Evolutionary conservation across 2,888 invertebrate species (phyloP), one percentile per base, ranked within the genome.

Genomic region (Spilosoma lubricipeda): DNA sequence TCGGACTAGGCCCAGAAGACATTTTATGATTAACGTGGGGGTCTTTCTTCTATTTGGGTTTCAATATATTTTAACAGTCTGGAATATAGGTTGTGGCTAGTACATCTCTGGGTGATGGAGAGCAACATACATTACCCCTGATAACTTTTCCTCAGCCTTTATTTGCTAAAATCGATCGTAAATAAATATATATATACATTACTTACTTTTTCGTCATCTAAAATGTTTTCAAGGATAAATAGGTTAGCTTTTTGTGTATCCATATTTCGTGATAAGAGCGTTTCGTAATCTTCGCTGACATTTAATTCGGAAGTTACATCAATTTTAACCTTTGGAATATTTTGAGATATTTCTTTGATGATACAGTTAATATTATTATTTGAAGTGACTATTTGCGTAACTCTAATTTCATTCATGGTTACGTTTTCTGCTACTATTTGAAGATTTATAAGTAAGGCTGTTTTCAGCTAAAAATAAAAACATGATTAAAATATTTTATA

Each of bases 401-500:
- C 74, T 75, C 83, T 86, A n/a, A 91, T 77, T 36, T 67, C 64
- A 18, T 80, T 78, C 11, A 78, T 63, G 3, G 56, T 45, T 18
- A 78, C 72, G 73, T 91, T 92, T 71, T 92, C 90, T 4, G 82
- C 79, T 52, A 91, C 79, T 11, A 92, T 86, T 89, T 92, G 91
- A 5, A 92, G 72, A 30, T 86, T 87, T 67, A 91, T 79, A 76
- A 88, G 85, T 3, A 92, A 69, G n/a, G 87, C 89, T 39, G 85
- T 84, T 77, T 88, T 82, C 0, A 90, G 52, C 91, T 92, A 79
- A 72, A 89, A 76, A 42, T 7, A 67, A 65, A 13, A 48, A 15
- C 67, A 67, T 67, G 45, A 42, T 45, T 67, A 45, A 20, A 30
- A 39, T 23, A 63, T 8, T 15, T 15, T 9, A 48, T 67, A 8